Percentiles rank a stretch among this genome's conserved stretches.
These are phyloP conservation scores for Tipula helvola DNA, from an alignment of 2,888 invertebrate species.

Conservation along the genomic window DNA sequence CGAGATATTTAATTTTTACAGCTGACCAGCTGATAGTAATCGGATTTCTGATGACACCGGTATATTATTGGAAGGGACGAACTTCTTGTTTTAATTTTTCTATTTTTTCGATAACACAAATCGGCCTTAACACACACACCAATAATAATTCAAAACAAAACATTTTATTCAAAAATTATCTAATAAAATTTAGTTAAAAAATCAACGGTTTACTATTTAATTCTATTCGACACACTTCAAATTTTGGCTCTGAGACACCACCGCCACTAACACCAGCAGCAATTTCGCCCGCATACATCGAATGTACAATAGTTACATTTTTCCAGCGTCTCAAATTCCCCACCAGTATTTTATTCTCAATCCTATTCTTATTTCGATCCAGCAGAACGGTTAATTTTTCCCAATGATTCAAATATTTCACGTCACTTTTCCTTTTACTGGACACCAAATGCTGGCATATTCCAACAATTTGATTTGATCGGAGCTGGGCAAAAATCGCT, in stretches of 20 bases:
- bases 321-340: not conserved
- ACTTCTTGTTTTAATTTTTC: too few relatives aligned
- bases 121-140: not conserved
- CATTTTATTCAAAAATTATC: not conserved
- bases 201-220: not conserved
- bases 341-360: not conserved
- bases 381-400: not conserved
- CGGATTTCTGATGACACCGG: too few relatives aligned
- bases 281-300: not conserved
- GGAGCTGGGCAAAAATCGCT: not conserved
- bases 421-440: not conserved
- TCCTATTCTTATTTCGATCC: not conserved
- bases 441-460: not conserved
- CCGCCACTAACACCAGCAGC: not conserved
- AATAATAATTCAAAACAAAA: not conserved
- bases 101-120: too few relatives aligned
- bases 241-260: not conserved
- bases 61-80: too few relatives aligned
- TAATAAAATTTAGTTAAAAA: not conserved
- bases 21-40: too few relatives aligned
- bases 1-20: too few relatives aligned
- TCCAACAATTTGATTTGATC: not conserved
- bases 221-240: not conserved
- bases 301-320: not conserved
- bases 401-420: conserved; percentile 5